Conservation (phyloP, 1,140 invertebrate species). For the Brachionus asplanchnoidis region DNA sequence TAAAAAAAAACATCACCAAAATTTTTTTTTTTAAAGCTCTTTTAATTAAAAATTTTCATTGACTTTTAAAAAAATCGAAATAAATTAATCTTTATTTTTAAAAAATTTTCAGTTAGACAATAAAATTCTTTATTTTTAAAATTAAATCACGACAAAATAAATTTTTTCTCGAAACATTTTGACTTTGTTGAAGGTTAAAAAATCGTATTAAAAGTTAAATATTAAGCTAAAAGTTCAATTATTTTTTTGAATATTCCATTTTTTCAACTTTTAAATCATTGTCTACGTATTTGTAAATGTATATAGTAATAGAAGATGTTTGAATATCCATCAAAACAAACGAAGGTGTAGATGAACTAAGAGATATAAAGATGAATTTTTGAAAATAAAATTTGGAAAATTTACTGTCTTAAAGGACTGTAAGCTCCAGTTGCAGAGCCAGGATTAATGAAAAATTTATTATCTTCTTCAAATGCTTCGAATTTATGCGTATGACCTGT, state of each 20-base stretch:
- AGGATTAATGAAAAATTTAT: slow-evolving; percentile 98
- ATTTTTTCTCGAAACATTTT: not conserved
- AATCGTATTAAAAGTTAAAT: not conserved
- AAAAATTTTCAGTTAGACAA: not conserved
- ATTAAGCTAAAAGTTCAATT: not conserved
- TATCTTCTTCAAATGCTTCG: slow-evolving; percentile 96
- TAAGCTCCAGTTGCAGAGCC: slow-evolving; percentile 97
- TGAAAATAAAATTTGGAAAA: not conserved
- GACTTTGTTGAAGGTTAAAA: not conserved
- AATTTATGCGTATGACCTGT: slow-evolving; percentile 98
- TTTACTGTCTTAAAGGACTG: slow-evolving; percentile 77
- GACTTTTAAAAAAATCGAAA: too few relatives aligned
- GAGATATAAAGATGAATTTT: not conserved
- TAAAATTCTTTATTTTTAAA: not conserved
- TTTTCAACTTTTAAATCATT: slow-evolving; percentile 98
- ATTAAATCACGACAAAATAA: not conserved
- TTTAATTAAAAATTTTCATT: too few relatives aligned
- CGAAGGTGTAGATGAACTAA: slow-evolving; percentile 67
- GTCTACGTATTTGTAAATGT: slow-evolving; percentile 87
- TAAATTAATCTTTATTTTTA: not conserved
- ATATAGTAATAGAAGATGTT: slow-evolving; percentile 91
- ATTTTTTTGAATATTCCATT: slow-evolving; percentile 84
- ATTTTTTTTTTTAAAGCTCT: too few relatives aligned
- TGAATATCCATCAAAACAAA: slow-evolving; percentile 99
- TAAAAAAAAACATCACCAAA: too few relatives aligned